Percentiles rank a stretch among this genome's conserved stretches.
Evolutionary conservation across 2,797 vertebrate species (phyloP).

Genomic region (Bothrops alternatus): DNA sequence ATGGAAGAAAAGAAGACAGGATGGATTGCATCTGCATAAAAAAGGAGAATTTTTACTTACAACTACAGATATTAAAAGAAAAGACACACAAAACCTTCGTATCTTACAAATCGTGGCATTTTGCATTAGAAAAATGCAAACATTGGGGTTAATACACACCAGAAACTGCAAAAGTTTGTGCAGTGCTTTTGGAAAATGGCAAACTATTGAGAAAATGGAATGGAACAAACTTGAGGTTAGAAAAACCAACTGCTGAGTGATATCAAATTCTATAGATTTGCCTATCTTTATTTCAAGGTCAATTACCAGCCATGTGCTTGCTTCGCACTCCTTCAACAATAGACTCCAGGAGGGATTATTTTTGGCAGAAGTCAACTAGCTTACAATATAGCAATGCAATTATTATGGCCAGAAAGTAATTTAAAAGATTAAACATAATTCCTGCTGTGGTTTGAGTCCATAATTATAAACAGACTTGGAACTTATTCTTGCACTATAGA

Average conservation of each 20-base stretch:
- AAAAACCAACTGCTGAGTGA: neutral
- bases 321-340: neutral
- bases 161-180: neutral
- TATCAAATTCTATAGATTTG: neutral
- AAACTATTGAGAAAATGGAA: neutral
- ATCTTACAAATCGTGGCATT: neutral
- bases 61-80: neutral
- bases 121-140: neutral
- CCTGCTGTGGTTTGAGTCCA: neutral
- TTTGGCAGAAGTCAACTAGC: neutral
- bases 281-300: neutral
- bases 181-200: neutral
- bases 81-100: neutral
- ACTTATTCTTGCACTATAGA: neutral
- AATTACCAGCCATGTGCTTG: neutral
- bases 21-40: neutral
- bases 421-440: slow-evolving; percentile 16
- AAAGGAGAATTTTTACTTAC: neutral
- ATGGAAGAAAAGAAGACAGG: neutral
- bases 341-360: neutral
- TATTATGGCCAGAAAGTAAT: neutral
- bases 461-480: neutral
- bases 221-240: neutral
- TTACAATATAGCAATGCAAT: slow-evolving; percentile 3
- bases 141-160: neutral